phyloP scores from a whole-genome alignment of 2,797 vertebrate genomes.

The Pseudochirops cupreus region DNA sequence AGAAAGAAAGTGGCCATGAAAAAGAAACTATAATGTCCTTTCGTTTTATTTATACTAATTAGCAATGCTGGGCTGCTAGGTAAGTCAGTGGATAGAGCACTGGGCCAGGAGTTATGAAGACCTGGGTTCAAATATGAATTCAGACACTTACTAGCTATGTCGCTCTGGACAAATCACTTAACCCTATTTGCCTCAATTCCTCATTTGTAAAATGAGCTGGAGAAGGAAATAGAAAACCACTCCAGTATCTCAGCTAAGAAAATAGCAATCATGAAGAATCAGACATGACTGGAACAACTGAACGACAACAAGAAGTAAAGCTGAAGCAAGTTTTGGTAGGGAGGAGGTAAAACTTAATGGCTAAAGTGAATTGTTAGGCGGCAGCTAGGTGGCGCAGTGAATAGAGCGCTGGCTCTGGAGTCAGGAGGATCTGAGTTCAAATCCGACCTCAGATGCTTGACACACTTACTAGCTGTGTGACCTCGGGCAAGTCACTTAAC shows the following conservation, averaged over 20 bases:
- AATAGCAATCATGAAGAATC: background rate
- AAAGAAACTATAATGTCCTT: background rate
- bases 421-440: too few species aligned
- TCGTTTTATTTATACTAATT: background rate
- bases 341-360: background rate
- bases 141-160: background rate
- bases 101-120: background rate
- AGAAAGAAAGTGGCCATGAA: background rate
- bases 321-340: background rate
- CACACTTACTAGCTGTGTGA: too few species aligned
- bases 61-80: background rate
- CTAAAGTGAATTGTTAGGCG: background rate
- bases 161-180: background rate
- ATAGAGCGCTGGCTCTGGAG: too few species aligned
- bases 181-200: background rate
- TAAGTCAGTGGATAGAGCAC: background rate
- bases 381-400: too few species aligned
- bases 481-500: too few species aligned
- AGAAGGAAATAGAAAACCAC: background rate
- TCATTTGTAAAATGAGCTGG: background rate
- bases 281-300: background rate
- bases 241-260: background rate
- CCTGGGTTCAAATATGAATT: background rate
- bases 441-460: too few species aligned
- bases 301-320: background rate